Percentiles rank a stretch among this genome's conserved stretches.
phyloP scores from a whole-genome alignment of 2,113 vertebrate species.

The Dipodomys ordii region DNA sequence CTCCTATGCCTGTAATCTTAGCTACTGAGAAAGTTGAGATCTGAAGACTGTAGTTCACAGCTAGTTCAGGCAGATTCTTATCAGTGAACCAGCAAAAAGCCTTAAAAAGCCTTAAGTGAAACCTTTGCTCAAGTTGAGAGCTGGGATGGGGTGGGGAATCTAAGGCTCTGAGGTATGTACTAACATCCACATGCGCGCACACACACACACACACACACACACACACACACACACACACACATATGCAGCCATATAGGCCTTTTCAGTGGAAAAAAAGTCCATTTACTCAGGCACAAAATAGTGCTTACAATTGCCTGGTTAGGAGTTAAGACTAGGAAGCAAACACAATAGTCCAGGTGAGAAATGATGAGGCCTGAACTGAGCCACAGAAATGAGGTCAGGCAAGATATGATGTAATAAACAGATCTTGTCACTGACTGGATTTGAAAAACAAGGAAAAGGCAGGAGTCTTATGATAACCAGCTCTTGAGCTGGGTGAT shows the following conservation, averaged over 20 bases:
- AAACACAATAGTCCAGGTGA: constrained; percentile 1
- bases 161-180: too few species aligned
- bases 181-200: too few species aligned
- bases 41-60: too few species aligned
- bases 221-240: too few species aligned
- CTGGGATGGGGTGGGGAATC: too few species aligned
- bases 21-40: too few species aligned
- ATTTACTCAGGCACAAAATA: background rate
- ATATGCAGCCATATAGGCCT: background rate
- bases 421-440: constrained; percentile 28
- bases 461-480: background rate
- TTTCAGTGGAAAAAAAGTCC: constrained; percentile 33
- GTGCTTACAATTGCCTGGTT: constrained; percentile 30
- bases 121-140: too few species aligned
- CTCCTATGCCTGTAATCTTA: too few species aligned
- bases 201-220: too few species aligned
- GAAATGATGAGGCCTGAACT: background rate
- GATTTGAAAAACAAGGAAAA: constrained; percentile 48
- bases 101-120: too few species aligned
- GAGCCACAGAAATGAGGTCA: background rate
- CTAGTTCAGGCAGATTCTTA: too few species aligned
- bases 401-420: constrained; percentile 30
- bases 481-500: background rate
- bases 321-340: background rate
- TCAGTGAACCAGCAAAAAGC: too few species aligned